These are phyloP conservation scores for Diorhabda carinulata DNA, from an alignment of 1,140 invertebrate species.

Conservation along the genomic window DNA sequence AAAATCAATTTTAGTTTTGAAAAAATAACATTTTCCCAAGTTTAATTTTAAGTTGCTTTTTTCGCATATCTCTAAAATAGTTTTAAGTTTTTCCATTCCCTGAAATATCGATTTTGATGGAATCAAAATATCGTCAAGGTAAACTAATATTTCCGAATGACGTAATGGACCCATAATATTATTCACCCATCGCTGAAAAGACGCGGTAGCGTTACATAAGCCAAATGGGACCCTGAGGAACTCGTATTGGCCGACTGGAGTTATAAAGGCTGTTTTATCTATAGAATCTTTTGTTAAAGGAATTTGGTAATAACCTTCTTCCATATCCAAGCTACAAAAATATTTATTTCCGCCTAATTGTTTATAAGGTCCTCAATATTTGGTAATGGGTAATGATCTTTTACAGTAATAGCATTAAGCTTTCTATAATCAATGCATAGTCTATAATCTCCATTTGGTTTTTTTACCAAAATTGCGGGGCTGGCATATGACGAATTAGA, in stretches of 20 bases:
- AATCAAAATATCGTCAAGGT: too few relatives aligned
- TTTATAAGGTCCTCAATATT: conserved; percentile 45
- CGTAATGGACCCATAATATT: too few relatives aligned
- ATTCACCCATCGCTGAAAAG: too few relatives aligned
- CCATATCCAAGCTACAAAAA: conserved; percentile 38
- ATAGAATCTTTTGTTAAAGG: conserved; percentile 33
- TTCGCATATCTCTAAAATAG: too few relatives aligned
- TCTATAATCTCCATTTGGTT: conserved; percentile 38
- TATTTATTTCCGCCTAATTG: conserved; percentile 38
- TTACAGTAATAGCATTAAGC: conserved; percentile 31
- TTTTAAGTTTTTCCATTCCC: too few relatives aligned
- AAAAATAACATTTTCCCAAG: too few relatives aligned
- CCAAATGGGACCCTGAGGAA: conserved; percentile 35
- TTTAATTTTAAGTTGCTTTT: too few relatives aligned
- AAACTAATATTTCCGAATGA: too few relatives aligned
- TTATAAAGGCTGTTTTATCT: conserved; percentile 31
- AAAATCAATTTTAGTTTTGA: too few relatives aligned
- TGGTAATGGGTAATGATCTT: conserved; percentile 13
- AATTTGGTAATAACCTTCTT: conserved; percentile 38
- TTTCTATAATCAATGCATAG: conserved; percentile 43
- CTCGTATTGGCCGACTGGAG: conserved; percentile 35
- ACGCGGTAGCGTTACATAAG: conserved; percentile 5
- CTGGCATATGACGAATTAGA: conserved; percentile 15
- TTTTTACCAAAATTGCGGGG: conserved; percentile 22
- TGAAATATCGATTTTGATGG: too few relatives aligned